Base-by-base conservation (phyloP, 1,140 invertebrate genomes). In the Ooceraea biroi region DNA sequence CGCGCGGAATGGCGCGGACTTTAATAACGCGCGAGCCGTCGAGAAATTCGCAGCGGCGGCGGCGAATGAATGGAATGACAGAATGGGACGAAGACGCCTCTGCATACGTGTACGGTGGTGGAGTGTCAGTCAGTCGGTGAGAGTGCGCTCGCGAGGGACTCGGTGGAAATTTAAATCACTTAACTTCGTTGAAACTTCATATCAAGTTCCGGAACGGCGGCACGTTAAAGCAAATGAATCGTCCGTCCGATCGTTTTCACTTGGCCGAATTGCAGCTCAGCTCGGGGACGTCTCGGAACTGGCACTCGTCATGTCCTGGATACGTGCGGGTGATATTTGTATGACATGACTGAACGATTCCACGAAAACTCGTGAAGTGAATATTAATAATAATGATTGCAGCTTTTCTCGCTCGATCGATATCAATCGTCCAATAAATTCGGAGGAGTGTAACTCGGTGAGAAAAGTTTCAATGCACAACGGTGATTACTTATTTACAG, bases 91-190 rank as follows among this genome's bases (percentile, higher is more conserved):
- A n/a, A n/a, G n/a, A n/a, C n/a, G n/a, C n/a, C n/a, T n/a, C n/a
- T n/a, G n/a, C n/a, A n/a, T n/a, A n/a, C n/a, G n/a, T n/a, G n/a
- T n/a, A n/a, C n/a, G n/a, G n/a, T n/a, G n/a, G n/a, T n/a, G n/a
- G n/a, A n/a, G n/a, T n/a, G n/a, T n/a, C n/a, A n/a, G n/a, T n/a
- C n/a, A n/a, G n/a, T n/a, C n/a, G n/a, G n/a, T 4, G 58, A 19
- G 19, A 36, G 19, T n/a, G 25, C 7, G 10, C n/a, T n/a, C n/a
- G n/a, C n/a, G 30, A 58, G 57, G 30, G 19, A 61, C n/a, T 48
- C 55, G 19, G 61, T 61, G 19, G 46, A 74, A 76, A 76, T 48
- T 30, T 76, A 48, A 76, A 63, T 76, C 25, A n/a, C 14, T 66
- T 22, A 63, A n/a, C n/a, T 63, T 66, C 11, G 46, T 41, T 44